phyloP scores from a whole-genome alignment of 37 sponge, comb jelly and placozoan genomes.

The Crambe crambe region DNA sequence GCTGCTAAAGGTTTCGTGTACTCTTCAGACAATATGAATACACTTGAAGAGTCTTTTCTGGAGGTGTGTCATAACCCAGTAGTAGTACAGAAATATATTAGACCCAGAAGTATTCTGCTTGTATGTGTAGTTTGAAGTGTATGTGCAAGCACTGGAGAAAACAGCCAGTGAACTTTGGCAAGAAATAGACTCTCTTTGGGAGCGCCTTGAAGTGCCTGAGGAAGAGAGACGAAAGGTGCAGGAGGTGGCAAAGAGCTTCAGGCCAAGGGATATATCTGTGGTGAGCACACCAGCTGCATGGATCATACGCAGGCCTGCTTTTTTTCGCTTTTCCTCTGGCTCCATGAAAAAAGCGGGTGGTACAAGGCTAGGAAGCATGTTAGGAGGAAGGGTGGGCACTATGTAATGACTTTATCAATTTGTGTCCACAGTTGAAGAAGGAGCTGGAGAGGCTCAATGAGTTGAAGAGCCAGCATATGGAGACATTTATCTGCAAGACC shows the following conservation, averaged over 20 bases:
- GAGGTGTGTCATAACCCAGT: conserved; percentile 23
- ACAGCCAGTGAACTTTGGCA: conserved; percentile 28
- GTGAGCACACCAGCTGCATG: conserved; percentile 2
- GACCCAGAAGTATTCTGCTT: neutral
- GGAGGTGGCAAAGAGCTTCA: neutral
- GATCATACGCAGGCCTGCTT: no score
- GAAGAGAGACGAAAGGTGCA: conserved; percentile 23
- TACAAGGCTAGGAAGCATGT: neutral
- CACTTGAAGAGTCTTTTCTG: conserved; percentile 42
- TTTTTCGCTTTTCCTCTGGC: no score
- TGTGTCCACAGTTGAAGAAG: conserved; percentile 34
- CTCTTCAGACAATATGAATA: conserved; percentile 69
- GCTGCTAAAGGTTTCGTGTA: conserved; percentile 62
- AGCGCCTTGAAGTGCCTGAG: conserved; percentile 61
- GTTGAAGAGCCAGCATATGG: conserved; percentile 68
- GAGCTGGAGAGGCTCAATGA: conserved; percentile 73
- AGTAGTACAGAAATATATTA: neutral
- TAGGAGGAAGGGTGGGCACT: neutral
- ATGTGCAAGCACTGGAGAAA: conserved; percentile 26
- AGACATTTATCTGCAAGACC: conserved; percentile 68
- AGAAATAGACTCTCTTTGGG: conserved; percentile 72
- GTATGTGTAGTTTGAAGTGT: conserved; percentile 44
- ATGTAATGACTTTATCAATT: neutral
- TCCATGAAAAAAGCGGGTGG: no score
- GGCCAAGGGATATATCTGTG: neutral